Evolutionary conservation across 64 coral and sea anemone species (phyloP).

Genomic region (Porites lutea): DNA sequence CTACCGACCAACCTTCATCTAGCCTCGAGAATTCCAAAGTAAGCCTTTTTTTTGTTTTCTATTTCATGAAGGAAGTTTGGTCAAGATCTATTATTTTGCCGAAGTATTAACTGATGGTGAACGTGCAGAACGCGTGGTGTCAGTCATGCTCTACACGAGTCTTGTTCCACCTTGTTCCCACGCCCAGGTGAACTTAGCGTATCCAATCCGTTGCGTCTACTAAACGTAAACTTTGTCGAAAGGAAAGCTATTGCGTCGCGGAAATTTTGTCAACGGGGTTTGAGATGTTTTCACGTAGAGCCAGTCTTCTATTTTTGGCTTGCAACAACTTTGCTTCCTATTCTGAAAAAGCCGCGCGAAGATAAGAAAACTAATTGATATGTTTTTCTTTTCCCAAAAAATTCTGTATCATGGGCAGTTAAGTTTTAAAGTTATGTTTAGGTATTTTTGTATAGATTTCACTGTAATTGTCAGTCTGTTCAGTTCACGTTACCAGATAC

Average conservation of each 20-base stretch:
- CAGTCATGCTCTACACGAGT: background rate
- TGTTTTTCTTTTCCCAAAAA: background rate
- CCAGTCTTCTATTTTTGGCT: background rate
- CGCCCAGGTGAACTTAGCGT: background rate
- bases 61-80: background rate
- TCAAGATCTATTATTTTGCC: background rate
- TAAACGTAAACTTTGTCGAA: background rate
- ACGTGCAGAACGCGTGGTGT: background rate
- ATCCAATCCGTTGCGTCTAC: background rate
- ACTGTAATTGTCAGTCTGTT: too few relatives aligned
- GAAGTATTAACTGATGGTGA: background rate
- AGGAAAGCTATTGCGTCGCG: background rate
- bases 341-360: background rate
- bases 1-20: background rate
- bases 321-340: background rate
- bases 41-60: slow-evolving; percentile 8
- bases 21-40: slow-evolving; percentile 18
- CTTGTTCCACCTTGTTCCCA: background rate
- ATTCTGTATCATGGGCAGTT: background rate
- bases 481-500: too few relatives aligned
- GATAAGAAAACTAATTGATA: background rate
- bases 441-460: too few relatives aligned
- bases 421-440: background rate
- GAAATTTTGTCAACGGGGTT: background rate
- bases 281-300: background rate